A percentile compares a stretch with the other conserved stretches of the same genome.
phyloP scores from a whole-genome alignment of 2,113 vertebrate species.

The Anguilla japonica region DNA sequence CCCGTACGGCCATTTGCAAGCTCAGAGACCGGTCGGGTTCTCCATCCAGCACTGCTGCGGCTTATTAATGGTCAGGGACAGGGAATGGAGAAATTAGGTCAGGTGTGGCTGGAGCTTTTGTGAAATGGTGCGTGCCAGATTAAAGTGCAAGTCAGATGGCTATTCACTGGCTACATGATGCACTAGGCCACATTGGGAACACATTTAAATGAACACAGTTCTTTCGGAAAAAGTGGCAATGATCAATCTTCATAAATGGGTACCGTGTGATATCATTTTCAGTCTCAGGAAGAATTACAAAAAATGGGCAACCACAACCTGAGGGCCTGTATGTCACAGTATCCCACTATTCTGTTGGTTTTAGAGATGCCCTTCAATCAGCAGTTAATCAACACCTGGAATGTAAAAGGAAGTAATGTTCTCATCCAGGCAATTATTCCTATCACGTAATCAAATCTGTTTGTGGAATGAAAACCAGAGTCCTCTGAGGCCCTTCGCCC shows the following conservation, averaged over 20 bases:
- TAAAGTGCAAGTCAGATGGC: neutral
- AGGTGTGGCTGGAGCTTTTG: neutral
- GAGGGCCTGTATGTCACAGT: neutral
- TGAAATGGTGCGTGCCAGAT: neutral
- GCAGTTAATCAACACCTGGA: neutral
- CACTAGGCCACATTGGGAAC: no score
- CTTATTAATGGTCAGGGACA: neutral
- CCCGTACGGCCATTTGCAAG: neutral
- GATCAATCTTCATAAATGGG: neutral
- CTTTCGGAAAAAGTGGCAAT: no score
- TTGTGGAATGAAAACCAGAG: no score
- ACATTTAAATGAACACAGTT: no score
- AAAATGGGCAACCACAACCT: neutral
- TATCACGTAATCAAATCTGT: neutral
- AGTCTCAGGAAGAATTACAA: neutral
- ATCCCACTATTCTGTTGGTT: neutral
- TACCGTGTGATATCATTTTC: neutral
- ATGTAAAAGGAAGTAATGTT: neutral
- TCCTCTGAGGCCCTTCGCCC: no score
- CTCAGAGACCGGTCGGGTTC: neutral
- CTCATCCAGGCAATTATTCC: neutral
- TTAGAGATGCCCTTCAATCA: neutral
- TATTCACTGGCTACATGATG: neutral
- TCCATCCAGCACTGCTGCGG: neutral
- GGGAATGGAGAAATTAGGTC: neutral